Evolutionary conservation across 2,113 vertebrate genomes (phyloP), one percentile per base, ranked within the genome.

Genomic region (Theristicus caerulescens): DNA sequence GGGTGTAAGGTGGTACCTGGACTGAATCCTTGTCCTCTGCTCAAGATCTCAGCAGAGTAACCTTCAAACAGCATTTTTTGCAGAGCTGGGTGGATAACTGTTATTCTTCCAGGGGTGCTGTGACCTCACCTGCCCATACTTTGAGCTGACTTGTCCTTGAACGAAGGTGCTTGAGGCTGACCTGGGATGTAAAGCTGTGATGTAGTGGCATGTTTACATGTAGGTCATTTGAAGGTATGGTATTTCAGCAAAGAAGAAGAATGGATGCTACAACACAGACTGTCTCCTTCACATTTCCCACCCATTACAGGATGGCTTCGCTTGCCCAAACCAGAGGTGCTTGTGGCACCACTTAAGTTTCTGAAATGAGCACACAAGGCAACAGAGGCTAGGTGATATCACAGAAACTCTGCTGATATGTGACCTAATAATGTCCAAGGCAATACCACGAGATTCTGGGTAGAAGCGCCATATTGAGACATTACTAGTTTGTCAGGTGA

Each of bases 281-380:
- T 20, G 40, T 11, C 44, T 51, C 46, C 40, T 83, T 71, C 42
- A 16, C 0, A 2, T 13, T 14, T 82, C 55, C 25, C 42, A 40
- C 7, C 9, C 1, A 0, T 44, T 49, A 66, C 6, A 70, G 14
- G 4, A 44, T 34, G 18, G 6, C 14, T 78, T 57, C 3, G 0
- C 22, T 80, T 58, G 31, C 29, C 38, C 51, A 58, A 78, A 7
- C 13, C 76, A 67, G 25, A 55, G 20, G 13, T 6, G 2, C 3
- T 19, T 24, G 21, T 38, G 55, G 13, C 18, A 84, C 13, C 21
- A 7, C 40, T 61, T 40, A 31, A 22, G 4, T 61, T 47, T 74
- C 52, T 80, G 46, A 62, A 61, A 29, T 24, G 2, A 57, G 10
- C 34, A 64, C 54, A 26, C 13, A 70, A 12, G 38, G 17, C n/a